Evolutionary conservation across 2,888 invertebrate genomes (phyloP), one percentile per base, ranked within the genome.

Genomic region (Gasteruption jaculator): DNA sequence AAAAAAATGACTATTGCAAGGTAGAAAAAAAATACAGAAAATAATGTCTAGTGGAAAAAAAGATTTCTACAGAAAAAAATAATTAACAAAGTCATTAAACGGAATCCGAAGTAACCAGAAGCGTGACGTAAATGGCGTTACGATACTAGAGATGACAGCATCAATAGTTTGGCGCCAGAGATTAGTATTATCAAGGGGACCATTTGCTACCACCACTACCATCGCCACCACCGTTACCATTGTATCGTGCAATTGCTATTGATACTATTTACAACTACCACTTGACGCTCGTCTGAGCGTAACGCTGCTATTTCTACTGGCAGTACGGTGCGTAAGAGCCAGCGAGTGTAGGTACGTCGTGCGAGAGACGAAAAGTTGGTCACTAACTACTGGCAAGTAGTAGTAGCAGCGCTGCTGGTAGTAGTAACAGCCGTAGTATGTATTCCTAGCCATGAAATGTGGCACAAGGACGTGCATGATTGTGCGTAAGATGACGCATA

Each of bases 391-490:
- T 41, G 53, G 49, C 48, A 45, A 52, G 43, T 47, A 43, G 44
- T 48, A 37, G 49, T 48, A 43, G n/a, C n/a, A n/a, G n/a, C n/a
- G n/a, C n/a, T n/a, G n/a, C n/a, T n/a, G n/a, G n/a, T n/a, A n/a
- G n/a, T n/a, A n/a, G n/a, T n/a, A n/a, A n/a, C n/a, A n/a, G n/a
- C n/a, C n/a, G n/a, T n/a, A n/a, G n/a, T n/a, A n/a, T n/a, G 52
- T 60, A 56, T 57, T 58, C 57, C 54, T 59, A 54, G 49, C 44
- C 32, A 41, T 45, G 22, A 38, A 46, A 65, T 59, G 59, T 61
- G 57, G 65, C 63, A 60, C 65, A 66, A 66, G 65, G 65, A 65
- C 65, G 60, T 40, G 32, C 39, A 41, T 51, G 48, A 52, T 53
- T 38, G 56, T 48, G 49, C 46, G 52, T 48, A 35, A 56, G 46